phyloP scores from a whole-genome alignment of 2,888 invertebrate genomes.

The Gasteruption jaculator region DNA sequence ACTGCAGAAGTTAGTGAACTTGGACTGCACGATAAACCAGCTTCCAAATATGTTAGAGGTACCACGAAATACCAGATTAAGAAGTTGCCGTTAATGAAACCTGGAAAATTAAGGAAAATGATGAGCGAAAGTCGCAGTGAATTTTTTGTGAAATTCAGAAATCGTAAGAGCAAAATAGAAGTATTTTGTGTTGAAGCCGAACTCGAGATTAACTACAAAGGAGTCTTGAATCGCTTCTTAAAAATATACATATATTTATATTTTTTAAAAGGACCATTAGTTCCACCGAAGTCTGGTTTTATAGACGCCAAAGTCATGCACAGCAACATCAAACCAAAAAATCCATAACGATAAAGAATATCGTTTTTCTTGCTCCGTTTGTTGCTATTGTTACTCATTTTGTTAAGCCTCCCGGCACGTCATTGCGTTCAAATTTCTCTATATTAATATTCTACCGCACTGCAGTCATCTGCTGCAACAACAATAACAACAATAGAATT shows the following conservation, averaged over 20 bases:
- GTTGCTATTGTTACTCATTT: conserved; percentile 8
- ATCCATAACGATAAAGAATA: conserved; percentile 38
- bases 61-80: conserved; percentile 44
- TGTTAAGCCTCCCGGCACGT: no score
- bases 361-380: conserved; percentile 23
- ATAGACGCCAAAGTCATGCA: conserved; percentile 45
- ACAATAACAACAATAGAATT: conserved; percentile 23
- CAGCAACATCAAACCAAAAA: conserved; percentile 40
- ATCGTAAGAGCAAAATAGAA: no score
- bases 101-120: conserved; percentile 25
- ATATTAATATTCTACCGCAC: neutral
- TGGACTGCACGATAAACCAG: conserved; percentile 41
- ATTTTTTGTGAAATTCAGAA: neutral
- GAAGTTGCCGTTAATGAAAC: conserved; percentile 40
- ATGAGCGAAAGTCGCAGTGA: neutral
- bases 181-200: no score
- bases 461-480: conserved; percentile 24
- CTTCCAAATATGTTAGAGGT: conserved; percentile 46
- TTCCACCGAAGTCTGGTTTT: conserved; percentile 41
- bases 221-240: no score
- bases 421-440: conserved; percentile 1
- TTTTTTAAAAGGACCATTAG: conserved; percentile 30
- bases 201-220: no score
- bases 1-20: conserved; percentile 37
- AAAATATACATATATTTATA: no score